Evolutionary conservation across 2,113 vertebrate genomes (phyloP).

Genomic region (Varanus komodoensis): DNA sequence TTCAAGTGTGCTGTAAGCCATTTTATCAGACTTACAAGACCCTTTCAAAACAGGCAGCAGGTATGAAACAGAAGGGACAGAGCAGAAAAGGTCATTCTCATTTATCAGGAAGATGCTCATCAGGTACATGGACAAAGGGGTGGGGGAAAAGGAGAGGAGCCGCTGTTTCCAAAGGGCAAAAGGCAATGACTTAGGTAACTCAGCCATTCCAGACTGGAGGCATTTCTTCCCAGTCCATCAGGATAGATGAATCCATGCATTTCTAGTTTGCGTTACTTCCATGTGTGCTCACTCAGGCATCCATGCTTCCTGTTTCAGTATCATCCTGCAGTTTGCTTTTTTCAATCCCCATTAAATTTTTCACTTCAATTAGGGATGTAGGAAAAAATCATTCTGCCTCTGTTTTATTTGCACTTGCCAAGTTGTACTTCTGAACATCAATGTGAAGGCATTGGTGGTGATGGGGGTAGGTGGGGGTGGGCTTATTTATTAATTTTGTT

Average conservation of each 20-base stretch:
- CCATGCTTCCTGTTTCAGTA: background rate
- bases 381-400: too few relatives aligned
- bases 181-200: background rate
- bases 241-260: too few relatives aligned
- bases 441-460: too few relatives aligned
- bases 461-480: too few relatives aligned
- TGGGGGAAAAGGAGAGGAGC: background rate
- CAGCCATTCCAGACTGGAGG: background rate
- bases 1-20: background rate
- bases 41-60: constrained; percentile 28
- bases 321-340: background rate
- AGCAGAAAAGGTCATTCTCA: constrained; percentile 40
- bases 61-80: constrained; percentile 34
- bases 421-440: too few relatives aligned
- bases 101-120: constrained; percentile 37
- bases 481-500: too few relatives aligned
- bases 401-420: too few relatives aligned
- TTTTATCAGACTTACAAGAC: background rate
- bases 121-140: background rate
- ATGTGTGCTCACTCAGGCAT: background rate
- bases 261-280: background rate
- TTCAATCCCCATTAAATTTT: too few relatives aligned
- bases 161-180: constrained; percentile 21
- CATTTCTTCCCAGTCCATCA: background rate
- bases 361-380: too few relatives aligned